Evolutionary conservation across 2,113 vertebrate genomes (phyloP).

Genomic region (Benitochromis conjunctus): DNA sequence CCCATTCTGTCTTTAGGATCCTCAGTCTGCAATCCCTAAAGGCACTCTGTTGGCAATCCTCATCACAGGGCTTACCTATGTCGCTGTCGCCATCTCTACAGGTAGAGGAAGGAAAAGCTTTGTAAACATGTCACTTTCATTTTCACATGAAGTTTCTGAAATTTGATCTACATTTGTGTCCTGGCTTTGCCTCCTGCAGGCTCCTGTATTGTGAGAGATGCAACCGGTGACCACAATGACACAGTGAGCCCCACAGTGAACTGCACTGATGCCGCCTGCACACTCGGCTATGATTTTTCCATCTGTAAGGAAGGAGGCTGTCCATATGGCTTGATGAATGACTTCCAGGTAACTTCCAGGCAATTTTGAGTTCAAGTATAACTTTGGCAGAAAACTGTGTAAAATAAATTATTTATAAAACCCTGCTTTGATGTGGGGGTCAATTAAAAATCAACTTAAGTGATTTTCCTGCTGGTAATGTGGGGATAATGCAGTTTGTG

Average conservation of each 20-base stretch:
- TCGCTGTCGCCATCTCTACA: constrained; percentile 85
- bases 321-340: constrained; percentile 87
- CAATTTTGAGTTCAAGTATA: fast-evolving
- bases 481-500: background rate
- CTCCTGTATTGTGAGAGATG: constrained; percentile 89
- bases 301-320: constrained; percentile 81
- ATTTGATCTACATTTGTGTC: background rate
- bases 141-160: background rate
- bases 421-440: background rate
- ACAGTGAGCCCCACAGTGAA: constrained; percentile 82
- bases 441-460: background rate
- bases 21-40: constrained; percentile 94
- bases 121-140: background rate
- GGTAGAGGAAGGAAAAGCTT: constrained; percentile 61
- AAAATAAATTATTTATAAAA: background rate
- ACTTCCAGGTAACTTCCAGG: constrained; percentile 84
- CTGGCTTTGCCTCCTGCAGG: constrained; percentile 64
- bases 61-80: constrained; percentile 90
- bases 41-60: constrained; percentile 95
- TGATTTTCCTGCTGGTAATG: background rate
- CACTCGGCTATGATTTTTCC: constrained; percentile 90
- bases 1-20: constrained; percentile 77
- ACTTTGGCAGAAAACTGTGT: background rate
- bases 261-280: constrained; percentile 90
- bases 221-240: constrained; percentile 86